Evolutionary conservation across 2,888 invertebrate genomes (phyloP), one percentile per base, ranked within the genome.

Genomic region (Eilema depressum): DNA sequence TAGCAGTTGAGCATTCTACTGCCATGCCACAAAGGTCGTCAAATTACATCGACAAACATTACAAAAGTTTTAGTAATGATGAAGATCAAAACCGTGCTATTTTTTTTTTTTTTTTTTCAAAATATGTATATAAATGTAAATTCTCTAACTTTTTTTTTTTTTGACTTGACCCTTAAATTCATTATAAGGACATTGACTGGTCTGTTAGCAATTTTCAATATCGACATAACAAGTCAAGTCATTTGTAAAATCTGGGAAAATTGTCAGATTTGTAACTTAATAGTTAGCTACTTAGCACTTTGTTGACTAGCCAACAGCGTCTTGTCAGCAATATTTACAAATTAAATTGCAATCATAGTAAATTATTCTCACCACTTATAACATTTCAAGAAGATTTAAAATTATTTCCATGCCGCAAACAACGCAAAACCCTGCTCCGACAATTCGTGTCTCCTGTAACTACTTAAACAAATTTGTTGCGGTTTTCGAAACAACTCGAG

Each of bases 261-360:
- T n/a, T 69, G 72, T 69, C 80, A 71, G 69, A 68, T 69, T 53
- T 53, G 8, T 7, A 10, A n/a, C 53, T 68, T 68, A 37, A 78
- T 76, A 60, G 67, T 53, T 76, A 60, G 70, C 47, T 28, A 65
- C 71, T 72, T 75, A 69, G 67, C 78, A 72, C 7, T 59, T 59
- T 59, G 33, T 67, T 68, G 71, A 47, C 63, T 66, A 57, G 68
- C 20, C 23, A 68, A 33, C 25, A 62, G 53, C 20, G 47, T 30
- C 47, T 47, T 28, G 23, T 47, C 25, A 68, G 11, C 17, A 17
- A 68, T 26, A 68, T 23, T 37, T 8, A 4, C 37, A n/a, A 30
- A 33, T 63, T 56, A 3, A 63, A 68, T 61, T 33, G 33, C 30
- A 62, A 56, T 33, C n/a, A 4, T 23, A 53, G 28, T 65, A 28